Evolutionary conservation across 2,113 vertebrate species (phyloP).

Genomic region (Anhinga anhinga): DNA sequence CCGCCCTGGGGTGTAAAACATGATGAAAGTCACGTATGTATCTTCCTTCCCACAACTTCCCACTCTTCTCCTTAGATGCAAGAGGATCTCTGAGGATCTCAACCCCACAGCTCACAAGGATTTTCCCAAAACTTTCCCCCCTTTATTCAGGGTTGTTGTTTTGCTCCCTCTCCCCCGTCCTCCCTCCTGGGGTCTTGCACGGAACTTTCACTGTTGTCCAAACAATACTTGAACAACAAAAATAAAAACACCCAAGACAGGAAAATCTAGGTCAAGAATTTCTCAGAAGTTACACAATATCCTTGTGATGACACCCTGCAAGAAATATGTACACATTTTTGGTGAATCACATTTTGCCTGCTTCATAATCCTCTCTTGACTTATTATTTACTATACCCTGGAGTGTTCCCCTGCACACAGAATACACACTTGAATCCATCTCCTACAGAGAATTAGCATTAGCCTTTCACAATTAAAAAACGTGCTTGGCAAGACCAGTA

Average conservation of each 20-base stretch:
- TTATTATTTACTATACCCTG: slow-evolving; percentile 5
- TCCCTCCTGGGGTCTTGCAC: neutral
- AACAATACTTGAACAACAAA: neutral
- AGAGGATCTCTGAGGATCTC: neutral
- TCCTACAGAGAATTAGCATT: neutral
- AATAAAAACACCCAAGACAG: slow-evolving; percentile 9
- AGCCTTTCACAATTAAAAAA: neutral
- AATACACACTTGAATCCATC: neutral
- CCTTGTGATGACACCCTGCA: slow-evolving; percentile 16
- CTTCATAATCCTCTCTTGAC: slow-evolving; percentile 30
- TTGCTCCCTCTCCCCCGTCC: neutral
- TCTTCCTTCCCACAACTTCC: neutral
- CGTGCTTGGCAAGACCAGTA: neutral
- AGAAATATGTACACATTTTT: slow-evolving; percentile 18
- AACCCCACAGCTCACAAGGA: neutral
- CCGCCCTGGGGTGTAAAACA: neutral
- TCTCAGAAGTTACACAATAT: slow-evolving; percentile 25
- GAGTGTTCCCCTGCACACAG: neutral
- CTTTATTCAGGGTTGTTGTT: neutral
- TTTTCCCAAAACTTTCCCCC: neutral
- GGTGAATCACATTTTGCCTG: neutral
- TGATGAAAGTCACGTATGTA: neutral
- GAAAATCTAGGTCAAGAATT: slow-evolving; percentile 53
- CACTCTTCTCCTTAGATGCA: neutral
- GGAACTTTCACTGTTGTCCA: slow-evolving; percentile 12